phyloP scores from a whole-genome alignment of 2,113 vertebrate genomes.

The Onychorhynchus coronatus region DNA sequence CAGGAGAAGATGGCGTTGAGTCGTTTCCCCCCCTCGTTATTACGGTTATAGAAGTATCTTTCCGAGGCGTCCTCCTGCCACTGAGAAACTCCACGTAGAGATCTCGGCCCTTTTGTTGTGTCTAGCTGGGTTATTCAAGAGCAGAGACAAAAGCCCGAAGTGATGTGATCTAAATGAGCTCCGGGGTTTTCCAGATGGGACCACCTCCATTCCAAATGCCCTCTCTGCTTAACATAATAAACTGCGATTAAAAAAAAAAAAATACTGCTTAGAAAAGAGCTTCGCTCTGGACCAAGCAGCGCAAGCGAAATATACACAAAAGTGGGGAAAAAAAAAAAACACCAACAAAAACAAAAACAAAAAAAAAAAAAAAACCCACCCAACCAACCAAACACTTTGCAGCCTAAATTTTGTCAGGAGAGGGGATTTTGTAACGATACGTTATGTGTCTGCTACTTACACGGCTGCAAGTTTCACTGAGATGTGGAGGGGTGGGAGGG shows the following conservation, averaged over 20 bases:
- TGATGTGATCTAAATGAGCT: conserved; percentile 93
- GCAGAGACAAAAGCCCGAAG: conserved; percentile 88
- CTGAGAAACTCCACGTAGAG: conserved; percentile 59
- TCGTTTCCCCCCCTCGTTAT: conserved; percentile 2
- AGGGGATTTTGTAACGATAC: neutral
- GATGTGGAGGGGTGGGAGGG: conserved; percentile 15
- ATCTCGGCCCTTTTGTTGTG: conserved; percentile 74
- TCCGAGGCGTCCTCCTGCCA: conserved; percentile 49
- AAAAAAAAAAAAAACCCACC: too few species aligned
- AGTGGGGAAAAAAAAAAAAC: neutral
- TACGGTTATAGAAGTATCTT: conserved; percentile 36
- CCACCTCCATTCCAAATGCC: conserved; percentile 73
- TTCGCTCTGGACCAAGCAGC: neutral
- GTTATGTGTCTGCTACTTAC: neutral
- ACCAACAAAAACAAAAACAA: too few species aligned
- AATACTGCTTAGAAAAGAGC: neutral
- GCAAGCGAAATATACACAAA: neutral
- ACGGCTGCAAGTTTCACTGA: conserved; percentile 21
- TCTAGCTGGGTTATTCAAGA: conserved; percentile 75
- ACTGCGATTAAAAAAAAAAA: neutral
- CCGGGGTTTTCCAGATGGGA: conserved; percentile 91
- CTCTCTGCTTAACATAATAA: conserved; percentile 48
- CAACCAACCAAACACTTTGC: neutral
- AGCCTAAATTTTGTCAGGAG: neutral
- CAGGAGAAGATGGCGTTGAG: conserved; percentile 13